Evolutionary conservation across 2,113 vertebrate species (phyloP), one percentile per base, ranked within the genome.

Genomic region (Lepidothrix coronata): DNA sequence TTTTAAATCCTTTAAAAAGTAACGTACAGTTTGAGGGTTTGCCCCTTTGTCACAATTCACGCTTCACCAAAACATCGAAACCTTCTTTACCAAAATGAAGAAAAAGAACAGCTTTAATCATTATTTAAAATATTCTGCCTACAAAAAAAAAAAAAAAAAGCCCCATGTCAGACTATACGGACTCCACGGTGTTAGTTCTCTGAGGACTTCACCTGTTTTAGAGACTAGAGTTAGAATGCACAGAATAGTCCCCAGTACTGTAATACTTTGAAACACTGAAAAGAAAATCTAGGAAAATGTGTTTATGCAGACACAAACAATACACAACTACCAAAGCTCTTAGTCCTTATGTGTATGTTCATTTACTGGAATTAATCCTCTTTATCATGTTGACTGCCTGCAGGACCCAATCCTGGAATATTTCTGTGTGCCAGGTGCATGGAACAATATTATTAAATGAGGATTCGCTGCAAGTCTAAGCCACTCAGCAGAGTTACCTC

Each of bases 111-210:
- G 11, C 21, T 81, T 67, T 44, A 48, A 44, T 63, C 22, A 24
- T 30, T 39, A 37, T 61, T 51, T 25, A 12, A 78, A 89, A 33
- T 16, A 55, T 3, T 46, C 7, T 39, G 4, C 13, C 7, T 35
- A 15, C 3, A 24, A 43, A 59, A 82, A 33, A 81, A 31, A 14
- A 15, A 23, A 22, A 22, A 30, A 63, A 9, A 52, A 4, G 39
- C 39, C 3, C 37, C 6, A 0, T 7, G 33, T 18, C 23, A 24
- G 8, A 2, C 23, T 31, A 24, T 46, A 4, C 0, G 0, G 57
- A 12, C 20, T 39, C 21, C 28, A 15, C 25, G 37, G 3, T 4
- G 0, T 39, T 17, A 27, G 7, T 16, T 67, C 70, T 63, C 58
- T 3, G 21, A 73, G n/a, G 30, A 39, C 37, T 30, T 82, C 41